phyloP scores from a whole-genome alignment of 2,113 vertebrate genomes.

The Rafetus swinhoei region DNA sequence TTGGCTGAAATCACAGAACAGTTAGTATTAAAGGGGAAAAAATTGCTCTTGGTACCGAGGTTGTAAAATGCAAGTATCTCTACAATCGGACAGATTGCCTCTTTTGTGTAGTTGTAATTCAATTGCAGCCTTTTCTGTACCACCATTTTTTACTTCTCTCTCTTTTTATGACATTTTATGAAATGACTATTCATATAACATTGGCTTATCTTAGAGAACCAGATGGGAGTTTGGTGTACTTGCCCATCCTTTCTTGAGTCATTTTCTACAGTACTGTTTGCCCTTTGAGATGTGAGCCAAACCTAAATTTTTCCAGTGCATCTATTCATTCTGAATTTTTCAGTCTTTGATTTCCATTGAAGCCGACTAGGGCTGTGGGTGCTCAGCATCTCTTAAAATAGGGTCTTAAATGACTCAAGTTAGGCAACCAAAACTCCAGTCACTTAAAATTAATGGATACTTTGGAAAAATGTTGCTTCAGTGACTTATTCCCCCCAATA shows the following conservation, averaged over 20 bases:
- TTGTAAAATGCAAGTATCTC: not conserved
- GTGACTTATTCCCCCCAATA: fast-evolving
- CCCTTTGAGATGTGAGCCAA: not conserved
- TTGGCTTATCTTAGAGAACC: not conserved
- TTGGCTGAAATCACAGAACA: not conserved
- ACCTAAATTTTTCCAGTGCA: not conserved
- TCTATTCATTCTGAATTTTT: not conserved
- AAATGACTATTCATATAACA: not conserved
- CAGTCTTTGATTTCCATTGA: not conserved
- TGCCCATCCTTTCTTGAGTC: not conserved
- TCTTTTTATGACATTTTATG: not conserved
- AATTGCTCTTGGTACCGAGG: not conserved
- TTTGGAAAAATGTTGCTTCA: not conserved
- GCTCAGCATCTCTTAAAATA: fast-evolving
- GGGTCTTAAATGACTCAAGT: not conserved
- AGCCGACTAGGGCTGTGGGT: not conserved
- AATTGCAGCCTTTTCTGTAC: not conserved
- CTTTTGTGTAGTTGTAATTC: not conserved
- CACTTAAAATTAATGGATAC: fast-evolving
- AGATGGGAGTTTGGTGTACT: not conserved
- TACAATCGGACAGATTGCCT: fast-evolving
- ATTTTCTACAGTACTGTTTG: fast-evolving
- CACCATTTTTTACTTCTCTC: not conserved
- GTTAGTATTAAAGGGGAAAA: not conserved
- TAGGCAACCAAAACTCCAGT: not conserved